Base-by-base conservation (phyloP, 1,140 invertebrate species). In the Orchestia grillus region DNA sequence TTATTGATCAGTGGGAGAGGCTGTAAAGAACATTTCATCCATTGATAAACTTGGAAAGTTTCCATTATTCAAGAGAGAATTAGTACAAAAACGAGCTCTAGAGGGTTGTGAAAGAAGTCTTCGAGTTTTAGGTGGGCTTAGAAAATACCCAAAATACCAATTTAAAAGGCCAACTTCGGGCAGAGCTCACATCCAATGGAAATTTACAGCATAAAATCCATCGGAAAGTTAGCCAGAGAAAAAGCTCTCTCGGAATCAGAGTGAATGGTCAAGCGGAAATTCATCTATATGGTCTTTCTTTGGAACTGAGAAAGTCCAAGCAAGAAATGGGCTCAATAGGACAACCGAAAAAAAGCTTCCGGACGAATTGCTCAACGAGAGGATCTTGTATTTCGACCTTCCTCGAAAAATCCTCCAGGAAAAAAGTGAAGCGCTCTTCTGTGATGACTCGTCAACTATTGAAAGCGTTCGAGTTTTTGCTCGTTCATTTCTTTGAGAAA, bases 231-330 rank as follows among this genome's bases (percentile, higher is more conserved):
- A 94, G 44, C 92, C 92, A 6, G 36, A 94, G 92, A 94, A 94
- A 94, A 94, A 94, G 92, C 92, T 94, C 44, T 94, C 92, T 94
- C 92, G 92, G 92, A 94, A 94, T 94, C 92, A 94, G 40, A 47
- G 92, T 45, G 92, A 94, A 94, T 94, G 92, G 92, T 94, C 92
- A 94, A 44, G 92, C 92, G 92, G 92, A 94, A 94, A 94, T 94
- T 94, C 92, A 94, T 94, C 92, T 94, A 94, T 94, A 94, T 94
- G 92, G 92, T 94, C 92, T 94, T 94, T 94, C 92, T 94, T 44
- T 45, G 92, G 92, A 94, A 94, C 92, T 94, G 92, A 44, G 92
- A 94, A 94, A 94, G 92, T 94, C 92, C 92, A 47, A 94, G 44
- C 92, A 94, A 94, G 92, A 94, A 94, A 94, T 94, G 44, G 92